These are phyloP conservation scores for Cheilosia grossa DNA, from an alignment of 2,888 invertebrate species.

Conservation along the genomic window DNA sequence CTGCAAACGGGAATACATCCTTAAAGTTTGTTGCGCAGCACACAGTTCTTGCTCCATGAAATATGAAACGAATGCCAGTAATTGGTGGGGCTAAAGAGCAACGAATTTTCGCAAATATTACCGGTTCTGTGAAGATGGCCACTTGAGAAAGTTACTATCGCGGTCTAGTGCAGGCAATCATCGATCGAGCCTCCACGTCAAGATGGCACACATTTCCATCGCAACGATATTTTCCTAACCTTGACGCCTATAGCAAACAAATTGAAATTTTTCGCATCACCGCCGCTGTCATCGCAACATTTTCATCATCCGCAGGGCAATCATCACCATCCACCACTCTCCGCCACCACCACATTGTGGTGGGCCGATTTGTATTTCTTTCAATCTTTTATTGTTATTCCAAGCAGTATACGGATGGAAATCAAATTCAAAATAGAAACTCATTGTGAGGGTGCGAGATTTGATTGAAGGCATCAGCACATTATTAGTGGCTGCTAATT, in stretches of 20 bases:
- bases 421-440: slow-evolving; percentile 43
- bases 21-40: too few relatives aligned
- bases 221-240: slow-evolving; percentile 46
- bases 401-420: slow-evolving; percentile 39
- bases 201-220: slow-evolving; percentile 3
- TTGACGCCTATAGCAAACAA: slow-evolving; percentile 49
- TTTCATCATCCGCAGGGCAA: slow-evolving; percentile 49
- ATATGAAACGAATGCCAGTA: too few relatives aligned
- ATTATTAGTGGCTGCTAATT: slow-evolving; percentile 64
- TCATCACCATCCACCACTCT: slow-evolving; percentile 66
- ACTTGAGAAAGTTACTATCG: too few relatives aligned
- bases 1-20: too few relatives aligned
- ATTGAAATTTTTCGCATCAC: slow-evolving; percentile 64
- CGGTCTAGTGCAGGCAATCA: too few relatives aligned
- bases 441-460: neutral
- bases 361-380: slow-evolving; percentile 45
- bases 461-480: slow-evolving; percentile 66
- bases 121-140: too few relatives aligned
- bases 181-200: neutral
- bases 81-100: too few relatives aligned
- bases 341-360: slow-evolving; percentile 27
- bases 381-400: slow-evolving; percentile 66
- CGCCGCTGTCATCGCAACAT: slow-evolving; percentile 55
- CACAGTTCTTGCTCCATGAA: too few relatives aligned
- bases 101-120: too few relatives aligned